Evolutionary conservation across 53 echinoderm and acorn worm genomes (phyloP).

Genomic region (Holothuria leucospilota): DNA sequence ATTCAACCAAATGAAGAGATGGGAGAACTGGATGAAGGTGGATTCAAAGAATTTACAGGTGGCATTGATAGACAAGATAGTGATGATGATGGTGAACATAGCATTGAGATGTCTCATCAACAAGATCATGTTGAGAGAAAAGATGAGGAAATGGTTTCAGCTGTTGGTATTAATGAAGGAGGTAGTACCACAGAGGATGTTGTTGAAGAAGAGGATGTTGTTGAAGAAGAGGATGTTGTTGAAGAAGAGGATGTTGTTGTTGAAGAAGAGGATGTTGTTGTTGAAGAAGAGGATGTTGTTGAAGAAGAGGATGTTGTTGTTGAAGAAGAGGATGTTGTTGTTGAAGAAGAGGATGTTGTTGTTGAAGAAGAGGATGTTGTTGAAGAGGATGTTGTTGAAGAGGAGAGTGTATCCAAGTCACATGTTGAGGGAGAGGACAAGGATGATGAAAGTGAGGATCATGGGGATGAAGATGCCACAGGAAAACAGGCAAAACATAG

Average conservation of each 20-base stretch:
- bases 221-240: neutral
- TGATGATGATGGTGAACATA: neutral
- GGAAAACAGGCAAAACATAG: too few species aligned
- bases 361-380: neutral
- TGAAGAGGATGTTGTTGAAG: too few species aligned
- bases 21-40: constrained; percentile 3
- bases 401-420: neutral
- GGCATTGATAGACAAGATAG: neutral
- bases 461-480: neutral
- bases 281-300: neutral
- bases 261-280: neutral
- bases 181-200: too few species aligned
- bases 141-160: too few species aligned
- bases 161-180: too few species aligned
- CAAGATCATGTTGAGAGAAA: too few species aligned
- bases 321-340: neutral
- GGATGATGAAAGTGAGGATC: neutral
- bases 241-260: neutral
- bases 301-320: neutral
- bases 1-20: constrained; percentile 46
- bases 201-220: neutral
- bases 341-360: neutral
- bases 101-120: too few species aligned
- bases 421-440: neutral
- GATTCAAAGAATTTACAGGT: neutral